These are phyloP conservation scores for Merodon equestris DNA, from an alignment of 2,888 invertebrate genomes.

Conservation along the genomic window DNA sequence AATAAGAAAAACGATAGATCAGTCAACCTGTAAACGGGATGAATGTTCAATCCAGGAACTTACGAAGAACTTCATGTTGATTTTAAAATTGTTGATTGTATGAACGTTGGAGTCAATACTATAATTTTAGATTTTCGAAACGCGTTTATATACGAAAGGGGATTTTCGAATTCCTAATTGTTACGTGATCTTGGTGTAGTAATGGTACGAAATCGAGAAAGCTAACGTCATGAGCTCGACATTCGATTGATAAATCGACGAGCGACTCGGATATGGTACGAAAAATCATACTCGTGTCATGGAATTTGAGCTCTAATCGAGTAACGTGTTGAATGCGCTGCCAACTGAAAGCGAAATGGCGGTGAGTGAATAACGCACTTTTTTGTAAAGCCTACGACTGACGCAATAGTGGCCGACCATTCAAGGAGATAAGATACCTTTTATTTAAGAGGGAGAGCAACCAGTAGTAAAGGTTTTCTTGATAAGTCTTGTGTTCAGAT, in stretches of 20 bases:
- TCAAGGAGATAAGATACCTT: no score
- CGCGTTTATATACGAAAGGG: constrained; percentile 27
- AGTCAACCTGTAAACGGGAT: background rate
- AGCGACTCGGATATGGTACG: background rate
- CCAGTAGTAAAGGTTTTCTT: no score
- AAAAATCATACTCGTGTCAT: background rate
- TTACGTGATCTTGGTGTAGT: constrained; percentile 20
- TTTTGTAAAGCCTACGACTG: no score
- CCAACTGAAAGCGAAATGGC: no score
- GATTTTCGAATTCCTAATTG: constrained; percentile 10
- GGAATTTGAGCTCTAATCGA: no score
- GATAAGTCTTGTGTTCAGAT: no score
- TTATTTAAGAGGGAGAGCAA: no score
- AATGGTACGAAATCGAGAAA: background rate
- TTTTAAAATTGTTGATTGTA: constrained; percentile 1
- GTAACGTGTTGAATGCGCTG: no score
- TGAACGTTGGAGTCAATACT: constrained; percentile 18
- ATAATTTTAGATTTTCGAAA: background rate
- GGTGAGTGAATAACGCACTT: no score
- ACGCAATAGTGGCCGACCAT: no score
- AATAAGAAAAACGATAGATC: background rate
- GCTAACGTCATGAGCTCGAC: background rate
- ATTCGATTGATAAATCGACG: constrained; percentile 4
- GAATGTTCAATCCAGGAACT: background rate
- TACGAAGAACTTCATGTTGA: constrained; percentile 34